Evolutionary conservation across 2,797 vertebrate genomes (phyloP).

Genomic region (Lacerta bilineata): DNA sequence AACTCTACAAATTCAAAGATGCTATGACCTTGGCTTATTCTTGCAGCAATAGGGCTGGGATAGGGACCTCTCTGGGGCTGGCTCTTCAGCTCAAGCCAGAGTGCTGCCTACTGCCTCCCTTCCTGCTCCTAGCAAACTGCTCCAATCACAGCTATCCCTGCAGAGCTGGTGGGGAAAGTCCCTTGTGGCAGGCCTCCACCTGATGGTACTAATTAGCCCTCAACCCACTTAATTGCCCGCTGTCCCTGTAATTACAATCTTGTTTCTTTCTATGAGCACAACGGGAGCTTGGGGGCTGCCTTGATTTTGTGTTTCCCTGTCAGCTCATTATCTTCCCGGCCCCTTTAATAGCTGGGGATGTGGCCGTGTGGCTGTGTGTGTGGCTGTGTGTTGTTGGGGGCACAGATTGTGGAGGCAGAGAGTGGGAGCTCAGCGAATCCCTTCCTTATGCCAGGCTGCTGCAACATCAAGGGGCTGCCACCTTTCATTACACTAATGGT

Average conservation of each 20-base stretch:
- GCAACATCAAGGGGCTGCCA: neutral
- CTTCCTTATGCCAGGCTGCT: slow-evolving; percentile 1
- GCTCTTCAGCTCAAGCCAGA: neutral
- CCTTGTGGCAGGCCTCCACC: slow-evolving; percentile 39
- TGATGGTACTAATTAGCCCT: slow-evolving; percentile 72
- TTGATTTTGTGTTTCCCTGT: slow-evolving; percentile 79
- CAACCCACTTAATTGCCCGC: slow-evolving; percentile 75
- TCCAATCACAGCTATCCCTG: neutral
- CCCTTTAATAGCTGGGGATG: slow-evolving; percentile 66
- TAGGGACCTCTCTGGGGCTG: neutral
- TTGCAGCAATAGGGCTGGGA: neutral
- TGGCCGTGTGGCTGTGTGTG: neutral
- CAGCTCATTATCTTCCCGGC: slow-evolving; percentile 77
- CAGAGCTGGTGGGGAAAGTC: slow-evolving; percentile 18
- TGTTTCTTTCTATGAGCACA: slow-evolving; percentile 77
- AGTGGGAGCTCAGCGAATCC: slow-evolving; percentile 13
- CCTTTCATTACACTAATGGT: slow-evolving; percentile 25
- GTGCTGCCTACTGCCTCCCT: neutral
- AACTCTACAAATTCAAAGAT: neutral
- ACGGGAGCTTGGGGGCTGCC: slow-evolving; percentile 66
- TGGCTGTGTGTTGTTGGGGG: neutral
- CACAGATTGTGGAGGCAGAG: neutral
- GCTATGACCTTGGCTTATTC: slow-evolving; percentile 27
- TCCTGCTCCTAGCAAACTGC: neutral
- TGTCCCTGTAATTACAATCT: slow-evolving; percentile 80